A percentile compares a stretch with the other conserved stretches of the same genome.
Evolutionary conservation across 2,797 vertebrate genomes (phyloP).

Genomic region (Cynopterus sphinx): DNA sequence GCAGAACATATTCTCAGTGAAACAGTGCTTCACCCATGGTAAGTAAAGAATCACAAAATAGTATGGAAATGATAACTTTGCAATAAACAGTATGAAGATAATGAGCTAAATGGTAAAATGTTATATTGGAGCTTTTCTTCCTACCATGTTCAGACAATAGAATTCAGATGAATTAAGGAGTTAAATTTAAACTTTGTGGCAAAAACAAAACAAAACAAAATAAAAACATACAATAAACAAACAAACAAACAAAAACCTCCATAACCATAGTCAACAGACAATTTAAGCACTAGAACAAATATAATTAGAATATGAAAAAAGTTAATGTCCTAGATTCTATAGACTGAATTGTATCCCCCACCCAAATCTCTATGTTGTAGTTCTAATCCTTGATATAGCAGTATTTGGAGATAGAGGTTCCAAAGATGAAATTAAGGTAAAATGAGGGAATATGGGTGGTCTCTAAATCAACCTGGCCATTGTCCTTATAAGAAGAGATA

Average conservation of each 20-base stretch:
- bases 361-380: not conserved
- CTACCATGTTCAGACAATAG: not conserved
- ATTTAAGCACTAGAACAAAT: not conserved
- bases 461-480: not conserved
- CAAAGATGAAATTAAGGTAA: not conserved
- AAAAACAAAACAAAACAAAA: not conserved
- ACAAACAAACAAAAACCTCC: not conserved
- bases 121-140: not conserved
- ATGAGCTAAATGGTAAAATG: not conserved
- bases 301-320: not conserved
- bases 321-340: not conserved
- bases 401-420: not conserved
- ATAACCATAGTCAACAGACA: not conserved
- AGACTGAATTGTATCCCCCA: not conserved
- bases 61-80: not conserved
- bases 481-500: not conserved
- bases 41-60: not conserved
- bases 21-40: not conserved
- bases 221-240: no score
- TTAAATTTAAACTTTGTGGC: not conserved
- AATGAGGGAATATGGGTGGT: not conserved
- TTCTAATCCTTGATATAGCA: not conserved
- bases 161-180: not conserved
- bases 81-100: not conserved
- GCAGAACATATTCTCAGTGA: not conserved